These are phyloP conservation scores for Channa maculata DNA, from an alignment of 2,113 vertebrate genomes.

Conservation along the genomic window DNA sequence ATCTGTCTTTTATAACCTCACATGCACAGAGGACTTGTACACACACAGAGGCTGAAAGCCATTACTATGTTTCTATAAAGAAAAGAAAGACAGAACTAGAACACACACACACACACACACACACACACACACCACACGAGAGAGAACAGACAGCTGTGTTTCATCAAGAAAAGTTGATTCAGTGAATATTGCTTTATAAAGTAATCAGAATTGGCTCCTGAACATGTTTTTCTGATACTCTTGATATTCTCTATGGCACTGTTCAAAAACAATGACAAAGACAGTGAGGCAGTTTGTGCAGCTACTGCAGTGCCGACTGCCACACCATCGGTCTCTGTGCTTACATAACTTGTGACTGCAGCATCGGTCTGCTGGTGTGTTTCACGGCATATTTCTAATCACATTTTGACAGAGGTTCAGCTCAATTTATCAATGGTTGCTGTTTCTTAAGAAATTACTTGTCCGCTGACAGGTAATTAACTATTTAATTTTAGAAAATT, in stretches of 20 bases:
- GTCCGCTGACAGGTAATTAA: too few species aligned
- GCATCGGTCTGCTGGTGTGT: too few species aligned
- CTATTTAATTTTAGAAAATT: too few species aligned
- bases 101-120: neutral
- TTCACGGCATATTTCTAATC: too few species aligned
- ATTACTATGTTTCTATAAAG: slow-evolving; percentile 6
- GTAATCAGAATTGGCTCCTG: slow-evolving; percentile 2
- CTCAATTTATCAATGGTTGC: too few species aligned
- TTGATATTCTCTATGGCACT: neutral
- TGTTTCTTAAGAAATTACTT: too few species aligned
- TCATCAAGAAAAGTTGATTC: neutral
- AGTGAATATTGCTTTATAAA: slow-evolving; percentile 1
- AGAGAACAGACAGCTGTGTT: neutral
- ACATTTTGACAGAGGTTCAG: too few species aligned
- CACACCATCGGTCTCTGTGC: slow-evolving; percentile 20
- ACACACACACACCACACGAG: neutral
- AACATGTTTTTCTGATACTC: neutral
- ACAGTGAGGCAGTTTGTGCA: slow-evolving; percentile 20
- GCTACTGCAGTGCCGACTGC: slow-evolving; percentile 11
- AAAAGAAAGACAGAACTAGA: neutral
- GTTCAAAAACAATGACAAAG: slow-evolving; percentile 17
- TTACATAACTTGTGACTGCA: slow-evolving; percentile 25
- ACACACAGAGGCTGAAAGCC: neutral
- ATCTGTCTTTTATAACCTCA: slow-evolving; percentile 3
- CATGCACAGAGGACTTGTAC: neutral